Conservation (phyloP, 1,140 invertebrate genomes). For the Tetranychus urticae region DNA sequence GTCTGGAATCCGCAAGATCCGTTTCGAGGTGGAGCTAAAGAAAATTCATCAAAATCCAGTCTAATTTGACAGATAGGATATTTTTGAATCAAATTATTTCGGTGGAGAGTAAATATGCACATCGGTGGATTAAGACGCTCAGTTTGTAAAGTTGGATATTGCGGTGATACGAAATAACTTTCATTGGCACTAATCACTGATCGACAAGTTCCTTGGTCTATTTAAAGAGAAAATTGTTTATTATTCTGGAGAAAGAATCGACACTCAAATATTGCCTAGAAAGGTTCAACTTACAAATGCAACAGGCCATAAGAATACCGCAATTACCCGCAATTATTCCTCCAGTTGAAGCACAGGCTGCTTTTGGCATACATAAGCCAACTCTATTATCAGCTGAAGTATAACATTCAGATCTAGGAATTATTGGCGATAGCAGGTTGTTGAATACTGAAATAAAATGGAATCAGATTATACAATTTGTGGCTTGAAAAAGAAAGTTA, state of each 20-base stretch:
- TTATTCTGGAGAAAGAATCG: background rate
- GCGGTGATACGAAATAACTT: constrained; percentile 11
- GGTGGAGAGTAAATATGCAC: constrained; percentile 11
- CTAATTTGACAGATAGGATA: constrained; percentile 11
- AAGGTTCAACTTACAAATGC: constrained; percentile 7
- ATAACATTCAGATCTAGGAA: constrained; percentile 4
- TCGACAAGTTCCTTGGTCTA: constrained; percentile 11
- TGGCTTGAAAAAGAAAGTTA: too few relatives aligned
- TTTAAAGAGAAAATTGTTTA: background rate
- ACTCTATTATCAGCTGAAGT: constrained; percentile 9
- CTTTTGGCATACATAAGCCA: constrained; percentile 10
- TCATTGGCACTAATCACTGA: constrained; percentile 10
- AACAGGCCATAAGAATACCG: constrained; percentile 8
- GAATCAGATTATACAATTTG: too few relatives aligned
- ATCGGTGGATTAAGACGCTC: constrained; percentile 9
- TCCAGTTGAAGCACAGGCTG: constrained; percentile 9
- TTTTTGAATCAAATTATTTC: constrained; percentile 8
- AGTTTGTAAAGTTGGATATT: constrained; percentile 7
- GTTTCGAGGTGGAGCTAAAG: constrained; percentile 7
- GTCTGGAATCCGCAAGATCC: constrained; percentile 8
- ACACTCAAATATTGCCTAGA: background rate
- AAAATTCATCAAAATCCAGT: constrained; percentile 11
- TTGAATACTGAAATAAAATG: constrained; percentile 5
- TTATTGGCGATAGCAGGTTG: constrained; percentile 3
- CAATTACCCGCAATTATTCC: constrained; percentile 10